phyloP scores from a whole-genome alignment of 2,113 vertebrate species.

The Polyodon spathula region DNA sequence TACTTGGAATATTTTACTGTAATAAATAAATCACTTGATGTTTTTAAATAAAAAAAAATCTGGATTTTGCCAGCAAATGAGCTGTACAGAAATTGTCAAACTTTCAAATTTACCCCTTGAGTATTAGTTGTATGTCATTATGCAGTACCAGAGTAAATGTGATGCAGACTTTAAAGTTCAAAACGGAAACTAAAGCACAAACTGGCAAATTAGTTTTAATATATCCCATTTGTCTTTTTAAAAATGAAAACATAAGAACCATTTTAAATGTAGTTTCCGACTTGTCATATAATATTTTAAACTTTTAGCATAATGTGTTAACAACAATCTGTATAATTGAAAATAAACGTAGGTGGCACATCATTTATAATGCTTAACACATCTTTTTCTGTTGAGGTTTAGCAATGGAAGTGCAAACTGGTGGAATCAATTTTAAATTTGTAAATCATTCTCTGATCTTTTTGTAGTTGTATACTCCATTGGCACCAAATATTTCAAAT shows the following conservation, averaged over 20 bases:
- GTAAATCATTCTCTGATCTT: slow-evolving; percentile 41
- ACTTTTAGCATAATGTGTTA: slow-evolving; percentile 47
- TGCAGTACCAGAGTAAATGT: too few species aligned
- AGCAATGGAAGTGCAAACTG: slow-evolving; percentile 31
- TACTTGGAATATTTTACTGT: too few species aligned
- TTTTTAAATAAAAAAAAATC: too few species aligned
- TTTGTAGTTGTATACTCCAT: slow-evolving; percentile 30
- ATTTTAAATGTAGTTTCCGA: slow-evolving; percentile 36
- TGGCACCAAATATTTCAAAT: slow-evolving; percentile 33
- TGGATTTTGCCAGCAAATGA: too few species aligned
- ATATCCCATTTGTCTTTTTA: too few species aligned
- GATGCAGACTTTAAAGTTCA: too few species aligned
- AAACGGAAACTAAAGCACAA: too few species aligned
- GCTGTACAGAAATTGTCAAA: too few species aligned
- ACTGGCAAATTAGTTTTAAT: too few species aligned
- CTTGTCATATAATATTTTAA: slow-evolving; percentile 54
- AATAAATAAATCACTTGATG: too few species aligned
- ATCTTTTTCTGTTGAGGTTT: slow-evolving; percentile 41
- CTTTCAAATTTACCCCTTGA: too few species aligned
- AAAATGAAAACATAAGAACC: slow-evolving; percentile 30
- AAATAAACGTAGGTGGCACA: slow-evolving; percentile 32
- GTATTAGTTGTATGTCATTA: too few species aligned
- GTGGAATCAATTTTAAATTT: slow-evolving; percentile 46
- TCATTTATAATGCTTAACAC: slow-evolving; percentile 38
- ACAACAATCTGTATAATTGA: slow-evolving; percentile 56